phyloP scores from a whole-genome alignment of 1,140 invertebrate genomes.

The Ectropis grisescens region DNA sequence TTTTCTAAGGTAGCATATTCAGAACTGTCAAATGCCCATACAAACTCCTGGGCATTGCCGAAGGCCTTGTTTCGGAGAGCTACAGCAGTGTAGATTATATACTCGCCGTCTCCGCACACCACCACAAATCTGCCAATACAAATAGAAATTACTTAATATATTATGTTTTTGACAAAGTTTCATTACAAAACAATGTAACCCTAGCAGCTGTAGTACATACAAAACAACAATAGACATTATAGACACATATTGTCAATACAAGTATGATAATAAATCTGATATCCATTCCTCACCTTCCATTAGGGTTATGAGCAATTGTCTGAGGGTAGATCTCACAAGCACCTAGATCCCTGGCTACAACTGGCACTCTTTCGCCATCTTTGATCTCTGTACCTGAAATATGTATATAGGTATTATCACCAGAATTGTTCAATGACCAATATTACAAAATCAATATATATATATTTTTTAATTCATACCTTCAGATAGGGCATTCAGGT shows the following conservation, averaged over 20 bases:
- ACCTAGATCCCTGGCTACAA: constrained; percentile 98
- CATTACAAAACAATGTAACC: too few species aligned
- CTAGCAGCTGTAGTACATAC: too few species aligned
- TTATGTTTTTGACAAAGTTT: too few species aligned
- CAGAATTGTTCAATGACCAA: constrained; percentile 1
- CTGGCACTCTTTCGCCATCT: constrained; percentile 93
- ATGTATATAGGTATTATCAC: constrained; percentile 1
- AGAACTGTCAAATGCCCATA: constrained; percentile 97
- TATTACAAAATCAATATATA: constrained; percentile 1
- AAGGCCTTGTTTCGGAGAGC: constrained; percentile 98
- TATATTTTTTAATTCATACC: constrained; percentile 57
- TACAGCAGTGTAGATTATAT: constrained; percentile 99
- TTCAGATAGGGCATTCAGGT: constrained; percentile 87
- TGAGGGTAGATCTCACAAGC: constrained; percentile 99
- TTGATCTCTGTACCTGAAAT: constrained; percentile 77
- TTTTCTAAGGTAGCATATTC: constrained; percentile 95
- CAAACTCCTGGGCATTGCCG: constrained; percentile 98
- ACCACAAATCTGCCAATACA: constrained; percentile 99
- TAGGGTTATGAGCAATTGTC: constrained; percentile 98
- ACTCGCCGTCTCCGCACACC: constrained; percentile 99
- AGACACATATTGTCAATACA: too few species aligned
- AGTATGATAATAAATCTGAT: too few species aligned
- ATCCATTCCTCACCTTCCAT: too few species aligned
- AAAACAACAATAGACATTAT: too few species aligned
- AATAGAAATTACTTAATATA: too few species aligned